Percentiles rank a stretch among this genome's conserved stretches.
phyloP scores from a whole-genome alignment of 2,113 vertebrate genomes.

The Malurus elegans region DNA sequence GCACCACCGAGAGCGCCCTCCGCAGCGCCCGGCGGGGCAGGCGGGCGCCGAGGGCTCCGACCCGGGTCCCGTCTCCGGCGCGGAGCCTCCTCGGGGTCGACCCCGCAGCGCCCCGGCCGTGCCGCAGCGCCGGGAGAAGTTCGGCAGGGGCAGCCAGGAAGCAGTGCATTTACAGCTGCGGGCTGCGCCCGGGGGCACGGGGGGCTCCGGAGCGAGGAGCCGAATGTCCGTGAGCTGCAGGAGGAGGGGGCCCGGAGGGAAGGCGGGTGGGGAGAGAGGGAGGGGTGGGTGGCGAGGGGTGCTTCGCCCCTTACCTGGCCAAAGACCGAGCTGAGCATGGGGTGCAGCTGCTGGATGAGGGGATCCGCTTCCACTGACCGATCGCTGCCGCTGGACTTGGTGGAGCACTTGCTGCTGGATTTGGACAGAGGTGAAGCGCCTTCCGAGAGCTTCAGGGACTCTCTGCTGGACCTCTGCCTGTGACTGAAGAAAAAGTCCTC shows the following conservation, averaged over 20 bases:
- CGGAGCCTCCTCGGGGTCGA: background rate
- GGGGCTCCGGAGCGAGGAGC: background rate
- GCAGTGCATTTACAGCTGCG: conserved; percentile 24
- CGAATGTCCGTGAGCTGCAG: background rate
- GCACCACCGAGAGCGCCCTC: conserved; percentile 4
- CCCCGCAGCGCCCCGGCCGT: background rate
- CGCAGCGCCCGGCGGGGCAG: background rate
- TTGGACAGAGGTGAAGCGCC: conserved; percentile 62
- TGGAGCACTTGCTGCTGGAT: conserved; percentile 62
- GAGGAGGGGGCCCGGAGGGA: background rate
- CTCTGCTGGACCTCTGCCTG: conserved; percentile 42
- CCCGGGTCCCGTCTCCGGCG: background rate
- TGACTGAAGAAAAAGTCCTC: conserved; percentile 48
- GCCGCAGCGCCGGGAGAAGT: background rate
- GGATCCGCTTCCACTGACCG: conserved; percentile 77
- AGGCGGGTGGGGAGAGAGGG: background rate
- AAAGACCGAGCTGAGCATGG: conserved; percentile 91
- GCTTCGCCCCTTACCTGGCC: conserved; percentile 88
- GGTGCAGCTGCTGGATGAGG: conserved; percentile 80
- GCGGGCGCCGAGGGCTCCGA: background rate
- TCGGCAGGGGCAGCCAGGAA: background rate
- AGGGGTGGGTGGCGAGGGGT: background rate
- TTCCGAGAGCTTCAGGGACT: conserved; percentile 52
- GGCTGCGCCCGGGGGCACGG: background rate
- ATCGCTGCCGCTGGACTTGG: conserved; percentile 67